Percentiles rank a stretch among this genome's conserved stretches.
phyloP scores from a whole-genome alignment of 1,140 invertebrate species.

The Anastrepha obliqua region DNA sequence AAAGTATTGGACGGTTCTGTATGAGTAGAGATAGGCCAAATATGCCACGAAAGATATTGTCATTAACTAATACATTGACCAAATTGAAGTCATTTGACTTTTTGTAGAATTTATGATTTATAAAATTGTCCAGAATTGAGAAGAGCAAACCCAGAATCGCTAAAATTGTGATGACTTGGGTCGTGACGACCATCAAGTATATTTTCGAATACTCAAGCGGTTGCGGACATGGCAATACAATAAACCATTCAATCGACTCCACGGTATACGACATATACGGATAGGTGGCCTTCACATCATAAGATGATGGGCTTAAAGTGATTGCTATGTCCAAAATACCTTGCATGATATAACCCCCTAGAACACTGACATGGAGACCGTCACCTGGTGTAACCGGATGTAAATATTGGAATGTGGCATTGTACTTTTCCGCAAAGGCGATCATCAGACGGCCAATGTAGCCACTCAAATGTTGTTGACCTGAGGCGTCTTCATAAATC shows the following conservation, averaged over 20 bases:
- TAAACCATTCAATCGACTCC: neutral
- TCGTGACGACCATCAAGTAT: neutral
- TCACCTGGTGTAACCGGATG: neutral
- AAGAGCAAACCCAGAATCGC: neutral
- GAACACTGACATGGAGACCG: neutral
- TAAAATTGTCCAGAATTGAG: neutral
- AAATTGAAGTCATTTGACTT: neutral
- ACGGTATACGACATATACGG: neutral
- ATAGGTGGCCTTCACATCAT: neutral
- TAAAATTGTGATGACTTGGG: neutral
- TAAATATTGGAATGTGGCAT: slow-evolving; percentile 56
- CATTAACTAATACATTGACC: neutral
- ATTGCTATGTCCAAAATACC: slow-evolving; percentile 21
- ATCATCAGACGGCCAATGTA: slow-evolving; percentile 59
- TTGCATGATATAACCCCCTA: neutral
- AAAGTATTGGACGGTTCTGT: neutral
- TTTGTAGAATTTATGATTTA: neutral
- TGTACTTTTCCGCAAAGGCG: slow-evolving; percentile 60
- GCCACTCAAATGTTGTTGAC: slow-evolving; percentile 57
- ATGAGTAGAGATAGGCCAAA: neutral
- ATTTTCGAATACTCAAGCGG: neutral
- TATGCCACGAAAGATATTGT: neutral
- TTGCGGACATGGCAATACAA: neutral
- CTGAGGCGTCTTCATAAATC: slow-evolving; percentile 53
- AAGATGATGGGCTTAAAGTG: neutral